Conservation (phyloP, 2,797 vertebrate genomes). For the Bradypus variegatus region DNA sequence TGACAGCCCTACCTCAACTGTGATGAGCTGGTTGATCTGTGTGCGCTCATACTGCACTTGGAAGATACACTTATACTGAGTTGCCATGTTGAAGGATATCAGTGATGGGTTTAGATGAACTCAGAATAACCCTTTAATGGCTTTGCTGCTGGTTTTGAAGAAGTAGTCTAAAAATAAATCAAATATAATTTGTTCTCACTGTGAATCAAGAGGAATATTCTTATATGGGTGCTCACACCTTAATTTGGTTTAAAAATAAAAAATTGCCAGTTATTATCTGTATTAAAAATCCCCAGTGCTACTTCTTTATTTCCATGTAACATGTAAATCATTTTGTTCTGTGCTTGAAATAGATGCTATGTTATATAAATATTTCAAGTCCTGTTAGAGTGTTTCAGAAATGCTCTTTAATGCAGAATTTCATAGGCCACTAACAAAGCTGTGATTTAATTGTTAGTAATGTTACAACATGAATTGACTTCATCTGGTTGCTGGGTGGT, state of each 20-base stretch:
- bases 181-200: neutral
- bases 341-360: conserved; percentile 13
- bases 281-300: neutral
- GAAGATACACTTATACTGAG: neutral
- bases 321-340: neutral
- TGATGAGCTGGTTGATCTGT: neutral
- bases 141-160: neutral
- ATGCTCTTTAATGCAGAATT: conserved; percentile 20
- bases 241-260: neutral
- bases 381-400: conserved; percentile 31
- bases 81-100: neutral
- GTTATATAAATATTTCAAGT: conserved; percentile 1
- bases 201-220: neutral
- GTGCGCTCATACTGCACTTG: neutral
- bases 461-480: conserved; percentile 31
- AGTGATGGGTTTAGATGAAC: neutral
- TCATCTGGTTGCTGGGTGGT: conserved; percentile 15
- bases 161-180: neutral
- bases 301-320: neutral
- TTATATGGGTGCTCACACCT: neutral
- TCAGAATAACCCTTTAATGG: neutral
- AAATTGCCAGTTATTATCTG: neutral
- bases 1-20: neutral
- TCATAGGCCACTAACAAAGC: conserved; percentile 27
- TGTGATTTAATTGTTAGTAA: conserved; percentile 48